Evolutionary conservation across 2,888 invertebrate species (phyloP).

Genomic region (Athripsodes cinereus): DNA sequence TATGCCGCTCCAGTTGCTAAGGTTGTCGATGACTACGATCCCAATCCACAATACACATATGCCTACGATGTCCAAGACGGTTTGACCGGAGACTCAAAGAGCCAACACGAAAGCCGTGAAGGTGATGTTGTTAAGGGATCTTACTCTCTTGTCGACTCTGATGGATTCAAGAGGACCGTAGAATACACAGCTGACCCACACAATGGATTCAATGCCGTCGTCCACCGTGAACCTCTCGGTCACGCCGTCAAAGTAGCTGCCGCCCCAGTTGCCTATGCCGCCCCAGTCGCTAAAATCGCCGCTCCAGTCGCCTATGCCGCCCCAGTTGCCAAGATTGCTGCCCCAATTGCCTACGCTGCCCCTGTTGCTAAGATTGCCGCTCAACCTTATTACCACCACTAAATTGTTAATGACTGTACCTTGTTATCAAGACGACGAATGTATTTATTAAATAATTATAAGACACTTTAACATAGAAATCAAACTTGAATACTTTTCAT

Average conservation of each 20-base stretch:
- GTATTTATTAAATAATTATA: constrained; percentile 30
- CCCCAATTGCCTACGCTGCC: constrained; percentile 16
- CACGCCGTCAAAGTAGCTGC: constrained; percentile 24
- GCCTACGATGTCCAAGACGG: constrained; percentile 64
- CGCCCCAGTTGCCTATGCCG: constrained; percentile 23
- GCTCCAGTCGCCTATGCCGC: constrained; percentile 26
- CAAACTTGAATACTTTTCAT: too few species aligned
- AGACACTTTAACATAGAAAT: background rate
- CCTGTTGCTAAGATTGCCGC: constrained; percentile 13
- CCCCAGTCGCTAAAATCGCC: constrained; percentile 27
- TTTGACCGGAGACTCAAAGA: constrained; percentile 55
- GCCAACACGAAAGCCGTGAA: constrained; percentile 40
- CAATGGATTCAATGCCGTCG: constrained; percentile 48
- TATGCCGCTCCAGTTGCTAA: constrained; percentile 15
- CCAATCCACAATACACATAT: constrained; percentile 61
- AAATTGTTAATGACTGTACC: background rate
- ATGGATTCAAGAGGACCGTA: constrained; percentile 38
- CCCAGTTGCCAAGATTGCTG: constrained; percentile 15
- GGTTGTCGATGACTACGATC: constrained; percentile 50
- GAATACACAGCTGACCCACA: constrained; percentile 47
- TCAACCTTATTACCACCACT: constrained; percentile 31
- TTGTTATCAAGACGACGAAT: constrained; percentile 28
- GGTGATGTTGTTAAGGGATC: constrained; percentile 39
- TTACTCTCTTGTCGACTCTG: constrained; percentile 37
- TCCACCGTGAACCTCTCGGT: constrained; percentile 35